Conservation (phyloP, 2,888 invertebrate genomes). For the Ametastegia equiseti region DNA sequence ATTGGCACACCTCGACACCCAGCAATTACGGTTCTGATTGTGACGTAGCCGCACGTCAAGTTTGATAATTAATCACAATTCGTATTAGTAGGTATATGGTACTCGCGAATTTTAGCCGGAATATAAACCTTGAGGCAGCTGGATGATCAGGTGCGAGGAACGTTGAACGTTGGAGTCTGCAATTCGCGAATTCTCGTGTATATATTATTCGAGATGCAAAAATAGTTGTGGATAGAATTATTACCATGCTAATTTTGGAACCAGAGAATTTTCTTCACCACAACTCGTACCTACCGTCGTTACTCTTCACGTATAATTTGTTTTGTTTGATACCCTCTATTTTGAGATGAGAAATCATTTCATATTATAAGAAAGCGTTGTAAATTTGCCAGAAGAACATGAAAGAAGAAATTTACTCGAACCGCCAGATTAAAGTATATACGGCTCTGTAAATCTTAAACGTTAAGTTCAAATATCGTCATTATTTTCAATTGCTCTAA, state of each 20-base stretch:
- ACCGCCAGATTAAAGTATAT: neutral
- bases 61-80: slow-evolving; percentile 6
- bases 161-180: no score
- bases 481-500: slow-evolving; percentile 4
- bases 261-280: neutral
- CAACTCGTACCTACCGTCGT: neutral
- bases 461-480: neutral
- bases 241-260: neutral
- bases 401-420: no score
- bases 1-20: neutral
- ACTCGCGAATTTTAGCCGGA: neutral
- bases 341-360: no score
- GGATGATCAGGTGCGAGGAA: no score
- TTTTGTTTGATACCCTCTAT: no score
- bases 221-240: neutral
- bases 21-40: slow-evolving; percentile 5
- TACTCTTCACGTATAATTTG: neutral
- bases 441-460: neutral
- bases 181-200: no score
- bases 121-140: neutral
- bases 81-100: neutral
- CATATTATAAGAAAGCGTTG: no score
- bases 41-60: neutral
- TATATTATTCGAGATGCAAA: no score
- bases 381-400: neutral